These are phyloP conservation scores for Rana temporaria DNA, from an alignment of 2,113 vertebrate species.

Conservation along the genomic window DNA sequence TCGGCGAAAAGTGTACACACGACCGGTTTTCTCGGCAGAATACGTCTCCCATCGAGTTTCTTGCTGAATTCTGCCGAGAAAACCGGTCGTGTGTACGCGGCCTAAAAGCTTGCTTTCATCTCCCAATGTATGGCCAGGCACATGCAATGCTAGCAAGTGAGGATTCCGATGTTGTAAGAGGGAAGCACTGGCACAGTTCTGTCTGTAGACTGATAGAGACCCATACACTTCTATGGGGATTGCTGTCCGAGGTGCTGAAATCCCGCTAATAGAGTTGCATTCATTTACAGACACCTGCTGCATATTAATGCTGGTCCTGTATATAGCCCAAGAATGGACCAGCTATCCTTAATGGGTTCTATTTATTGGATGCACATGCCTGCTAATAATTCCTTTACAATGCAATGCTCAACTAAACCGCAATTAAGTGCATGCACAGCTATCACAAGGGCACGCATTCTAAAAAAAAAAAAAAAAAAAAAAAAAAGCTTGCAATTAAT, in stretches of 20 bases:
- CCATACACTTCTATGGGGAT: conserved; percentile 13
- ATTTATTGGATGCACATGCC: not conserved
- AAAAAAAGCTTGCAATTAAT: too few species aligned
- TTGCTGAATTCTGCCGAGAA: too few species aligned
- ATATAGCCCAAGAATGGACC: not conserved
- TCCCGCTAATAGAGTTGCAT: not conserved
- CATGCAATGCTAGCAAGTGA: not conserved
- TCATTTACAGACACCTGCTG: not conserved
- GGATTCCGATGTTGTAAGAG: not conserved
- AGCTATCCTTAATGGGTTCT: not conserved
- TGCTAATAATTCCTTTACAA: not conserved
- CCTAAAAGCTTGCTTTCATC: too few species aligned
- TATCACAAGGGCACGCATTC: not conserved
- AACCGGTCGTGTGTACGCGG: too few species aligned
- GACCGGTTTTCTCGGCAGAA: too few species aligned
- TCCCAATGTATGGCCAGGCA: too few species aligned
- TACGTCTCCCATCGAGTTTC: too few species aligned
- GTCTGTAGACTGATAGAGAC: not conserved
- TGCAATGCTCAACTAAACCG: too few species aligned
- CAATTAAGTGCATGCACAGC: not conserved
- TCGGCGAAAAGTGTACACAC: too few species aligned
- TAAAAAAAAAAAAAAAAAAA: too few species aligned
- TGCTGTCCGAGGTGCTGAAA: conserved; percentile 45
- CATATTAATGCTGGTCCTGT: not conserved
- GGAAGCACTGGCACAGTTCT: too few species aligned